Conservation (phyloP, 2,888 invertebrate species). For the Colostygia pectinataria region DNA sequence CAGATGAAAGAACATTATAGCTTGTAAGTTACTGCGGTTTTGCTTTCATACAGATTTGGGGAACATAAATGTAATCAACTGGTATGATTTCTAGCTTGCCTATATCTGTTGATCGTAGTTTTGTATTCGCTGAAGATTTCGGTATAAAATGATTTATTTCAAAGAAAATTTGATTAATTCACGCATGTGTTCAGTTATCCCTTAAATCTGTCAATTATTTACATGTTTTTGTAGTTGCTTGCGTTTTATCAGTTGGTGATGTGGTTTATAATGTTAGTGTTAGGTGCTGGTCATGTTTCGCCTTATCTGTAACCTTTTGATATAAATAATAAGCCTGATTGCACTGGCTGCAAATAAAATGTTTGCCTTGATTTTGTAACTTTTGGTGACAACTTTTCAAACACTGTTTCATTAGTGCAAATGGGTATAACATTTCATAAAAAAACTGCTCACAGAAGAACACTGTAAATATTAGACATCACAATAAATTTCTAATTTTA, state of each 20-base stretch:
- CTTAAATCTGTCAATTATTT: constrained; percentile 25
- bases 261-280: constrained; percentile 41
- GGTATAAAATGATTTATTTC: not conserved
- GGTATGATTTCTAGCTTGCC: constrained; percentile 10
- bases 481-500: constrained; percentile 53
- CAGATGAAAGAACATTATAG: not conserved
- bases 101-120: not conserved
- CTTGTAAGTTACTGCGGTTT: not conserved
- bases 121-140: constrained; percentile 2
- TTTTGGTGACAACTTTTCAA: not conserved
- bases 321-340: not conserved
- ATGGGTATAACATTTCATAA: not conserved
- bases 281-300: constrained; percentile 49
- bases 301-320: constrained; percentile 19
- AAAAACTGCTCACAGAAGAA: constrained; percentile 43
- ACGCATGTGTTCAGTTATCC: constrained; percentile 10
- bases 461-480: constrained; percentile 72
- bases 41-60: not conserved
- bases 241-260: constrained; percentile 40
- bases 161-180: constrained; percentile 1
- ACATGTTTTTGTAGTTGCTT: constrained; percentile 6
- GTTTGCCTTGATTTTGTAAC: not conserved
- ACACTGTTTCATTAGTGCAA: constrained; percentile 11
- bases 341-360: constrained; percentile 1
- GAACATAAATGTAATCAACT: constrained; percentile 5